These are phyloP conservation scores for Amphilophus citrinellus DNA, from an alignment of 2,113 vertebrate species.

Conservation along the genomic window DNA sequence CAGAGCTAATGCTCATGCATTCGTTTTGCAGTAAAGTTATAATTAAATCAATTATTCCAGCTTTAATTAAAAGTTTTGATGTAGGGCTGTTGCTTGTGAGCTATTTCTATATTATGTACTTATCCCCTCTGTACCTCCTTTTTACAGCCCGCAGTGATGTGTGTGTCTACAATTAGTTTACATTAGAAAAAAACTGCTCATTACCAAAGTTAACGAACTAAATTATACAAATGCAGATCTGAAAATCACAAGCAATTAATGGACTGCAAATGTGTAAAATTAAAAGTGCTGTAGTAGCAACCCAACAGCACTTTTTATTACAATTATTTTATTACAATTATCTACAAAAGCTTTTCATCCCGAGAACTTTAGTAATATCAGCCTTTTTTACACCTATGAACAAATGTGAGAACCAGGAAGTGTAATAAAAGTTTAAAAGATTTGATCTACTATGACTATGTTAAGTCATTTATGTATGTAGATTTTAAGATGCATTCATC, in stretches of 20 bases:
- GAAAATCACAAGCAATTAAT: neutral
- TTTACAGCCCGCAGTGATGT: neutral
- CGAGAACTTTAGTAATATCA: too few relatives aligned
- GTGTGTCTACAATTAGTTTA: conserved; percentile 5
- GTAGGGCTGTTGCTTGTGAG: neutral
- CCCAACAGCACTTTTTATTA: too few relatives aligned
- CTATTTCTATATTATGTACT: neutral
- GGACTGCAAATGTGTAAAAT: neutral
- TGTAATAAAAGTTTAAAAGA: neutral
- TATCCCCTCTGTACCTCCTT: neutral
- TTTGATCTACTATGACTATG: neutral
- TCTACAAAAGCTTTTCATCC: fast-evolving
- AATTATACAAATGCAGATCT: neutral
- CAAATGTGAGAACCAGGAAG: too few relatives aligned
- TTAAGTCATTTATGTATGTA: neutral
- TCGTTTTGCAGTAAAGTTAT: neutral
- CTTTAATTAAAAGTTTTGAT: neutral
- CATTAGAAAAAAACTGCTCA: neutral
- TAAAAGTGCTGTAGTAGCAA: neutral
- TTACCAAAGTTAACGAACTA: neutral
- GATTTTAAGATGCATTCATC: neutral
- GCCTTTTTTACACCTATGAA: too few relatives aligned
- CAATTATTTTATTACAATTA: too few relatives aligned
- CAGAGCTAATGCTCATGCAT: neutral
- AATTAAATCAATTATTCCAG: conserved; percentile 3